Percentiles rank a stretch among this genome's conserved stretches.
Conservation (phyloP, 2,888 invertebrate genomes). For the Imbricaverruca yamaguchii region DNA sequence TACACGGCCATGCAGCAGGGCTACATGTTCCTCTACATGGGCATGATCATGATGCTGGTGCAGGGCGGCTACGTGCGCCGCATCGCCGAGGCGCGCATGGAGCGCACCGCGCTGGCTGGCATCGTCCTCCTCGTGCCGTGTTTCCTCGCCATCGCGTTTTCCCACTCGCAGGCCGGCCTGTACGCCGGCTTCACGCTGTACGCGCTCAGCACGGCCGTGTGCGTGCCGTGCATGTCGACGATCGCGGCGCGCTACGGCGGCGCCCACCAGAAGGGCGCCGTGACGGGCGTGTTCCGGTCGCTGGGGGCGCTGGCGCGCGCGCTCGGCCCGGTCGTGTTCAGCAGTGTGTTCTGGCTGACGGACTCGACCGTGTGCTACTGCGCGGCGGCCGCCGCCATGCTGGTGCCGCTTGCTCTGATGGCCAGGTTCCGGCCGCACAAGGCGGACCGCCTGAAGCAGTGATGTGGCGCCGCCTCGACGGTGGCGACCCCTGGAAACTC, state of each 20-base stretch:
- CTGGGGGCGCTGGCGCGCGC: constrained; percentile 90
- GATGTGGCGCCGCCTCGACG: not conserved
- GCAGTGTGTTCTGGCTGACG: constrained; percentile 5
- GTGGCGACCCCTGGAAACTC: too few species aligned
- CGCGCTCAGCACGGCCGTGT: constrained; percentile 77
- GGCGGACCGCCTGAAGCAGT: not conserved
- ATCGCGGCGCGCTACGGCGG: constrained; percentile 77
- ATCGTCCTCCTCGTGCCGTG: constrained; percentile 77
- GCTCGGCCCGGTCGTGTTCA: constrained; percentile 67
- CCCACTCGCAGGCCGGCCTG: constrained; percentile 52
- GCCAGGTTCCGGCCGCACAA: not conserved
- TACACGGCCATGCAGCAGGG: constrained; percentile 95
- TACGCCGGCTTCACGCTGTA: constrained; percentile 79
- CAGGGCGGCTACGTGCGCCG: constrained; percentile 84
- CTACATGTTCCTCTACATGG: constrained; percentile 92
- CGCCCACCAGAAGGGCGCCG: constrained; percentile 77
- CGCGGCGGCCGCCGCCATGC: not conserved
- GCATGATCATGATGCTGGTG: constrained; percentile 79
- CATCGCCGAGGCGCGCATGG: constrained; percentile 72
- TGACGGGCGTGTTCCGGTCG: constrained; percentile 88
- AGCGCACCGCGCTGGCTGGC: constrained; percentile 78
- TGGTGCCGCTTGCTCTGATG: not conserved
- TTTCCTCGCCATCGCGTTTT: constrained; percentile 74
- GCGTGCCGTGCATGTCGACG: constrained; percentile 91
- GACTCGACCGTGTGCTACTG: not conserved